A percentile compares a stretch with the other conserved stretches of the same genome.
Evolutionary conservation across 1,140 invertebrate genomes (phyloP).

Genomic region (Magallana gigas): DNA sequence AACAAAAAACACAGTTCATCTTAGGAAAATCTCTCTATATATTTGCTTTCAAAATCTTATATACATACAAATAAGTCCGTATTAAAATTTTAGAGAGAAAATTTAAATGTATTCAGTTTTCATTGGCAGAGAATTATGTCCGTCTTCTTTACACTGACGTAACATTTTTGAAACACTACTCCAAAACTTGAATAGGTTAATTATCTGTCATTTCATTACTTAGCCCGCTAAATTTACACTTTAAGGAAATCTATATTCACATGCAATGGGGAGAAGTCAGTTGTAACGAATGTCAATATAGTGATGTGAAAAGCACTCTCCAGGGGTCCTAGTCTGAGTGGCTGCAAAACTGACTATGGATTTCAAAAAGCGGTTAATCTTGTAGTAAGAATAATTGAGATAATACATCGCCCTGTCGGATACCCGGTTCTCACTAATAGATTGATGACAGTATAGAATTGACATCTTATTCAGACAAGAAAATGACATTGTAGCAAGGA

Average conservation of each 20-base stretch:
- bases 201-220: slow-evolving; percentile 16
- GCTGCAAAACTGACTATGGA: slow-evolving; percentile 45
- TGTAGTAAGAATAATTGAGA: slow-evolving; percentile 38
- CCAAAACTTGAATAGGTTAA: neutral
- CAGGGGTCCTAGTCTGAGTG: slow-evolving; percentile 35
- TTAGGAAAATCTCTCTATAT: too few relatives aligned
- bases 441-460: slow-evolving; percentile 36
- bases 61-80: too few relatives aligned
- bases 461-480: slow-evolving; percentile 33
- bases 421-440: slow-evolving; percentile 21
- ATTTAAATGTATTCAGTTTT: too few relatives aligned
- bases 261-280: slow-evolving; percentile 21
- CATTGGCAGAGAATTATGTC: too few relatives aligned
- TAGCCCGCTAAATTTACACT: slow-evolving; percentile 12
- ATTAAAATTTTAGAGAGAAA: too few relatives aligned
- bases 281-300: slow-evolving; percentile 24
- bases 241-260: slow-evolving; percentile 20
- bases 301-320: slow-evolving; percentile 28
- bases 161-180: slow-evolving; percentile 12
- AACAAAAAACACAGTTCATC: too few relatives aligned
- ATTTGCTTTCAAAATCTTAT: too few relatives aligned
- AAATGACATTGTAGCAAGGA: slow-evolving; percentile 30
- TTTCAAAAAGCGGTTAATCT: slow-evolving; percentile 36
- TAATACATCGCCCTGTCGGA: slow-evolving; percentile 27
- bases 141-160: neutral